Conservation (phyloP, 2,888 invertebrate species). For the Aquatica leii region DNA sequence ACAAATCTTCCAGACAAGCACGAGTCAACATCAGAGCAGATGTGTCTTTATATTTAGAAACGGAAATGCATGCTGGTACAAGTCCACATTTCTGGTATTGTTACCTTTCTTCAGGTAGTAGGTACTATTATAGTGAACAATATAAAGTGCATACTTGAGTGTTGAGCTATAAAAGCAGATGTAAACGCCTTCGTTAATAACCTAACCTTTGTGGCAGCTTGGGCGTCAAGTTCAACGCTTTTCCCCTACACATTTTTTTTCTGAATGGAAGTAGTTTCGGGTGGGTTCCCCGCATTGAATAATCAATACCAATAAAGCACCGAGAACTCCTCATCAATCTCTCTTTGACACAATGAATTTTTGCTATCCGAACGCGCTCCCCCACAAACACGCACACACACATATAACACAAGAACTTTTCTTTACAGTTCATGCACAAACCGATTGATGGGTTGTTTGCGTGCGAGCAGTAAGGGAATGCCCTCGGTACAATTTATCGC, state of each 20-base stretch:
- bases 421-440: constrained; percentile 14
- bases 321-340: constrained; percentile 23
- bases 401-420: constrained; percentile 18
- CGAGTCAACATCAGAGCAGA: constrained; percentile 28
- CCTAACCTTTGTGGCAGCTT: constrained; percentile 20
- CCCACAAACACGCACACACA: not conserved
- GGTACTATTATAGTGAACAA: constrained; percentile 15
- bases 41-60: constrained; percentile 34
- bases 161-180: constrained; percentile 23
- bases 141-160: constrained; percentile 19
- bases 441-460: constrained; percentile 26
- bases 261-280: constrained; percentile 17
- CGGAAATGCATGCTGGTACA: constrained; percentile 33
- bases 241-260: not conserved
- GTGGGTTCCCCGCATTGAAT: constrained; percentile 22
- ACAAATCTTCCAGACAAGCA: constrained; percentile 32
- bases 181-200: constrained; percentile 20
- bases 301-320: constrained; percentile 30
- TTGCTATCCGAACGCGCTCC: constrained; percentile 20
- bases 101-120: constrained; percentile 31
- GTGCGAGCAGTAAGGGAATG: too few relatives aligned
- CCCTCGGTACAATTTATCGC: too few relatives aligned
- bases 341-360: constrained; percentile 27
- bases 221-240: constrained; percentile 31
- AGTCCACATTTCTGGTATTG: constrained; percentile 31